A percentile compares a stretch with the other conserved stretches of the same genome.
Evolutionary conservation across 2,888 invertebrate genomes (phyloP).

Genomic region (Philopedon plagiatum): DNA sequence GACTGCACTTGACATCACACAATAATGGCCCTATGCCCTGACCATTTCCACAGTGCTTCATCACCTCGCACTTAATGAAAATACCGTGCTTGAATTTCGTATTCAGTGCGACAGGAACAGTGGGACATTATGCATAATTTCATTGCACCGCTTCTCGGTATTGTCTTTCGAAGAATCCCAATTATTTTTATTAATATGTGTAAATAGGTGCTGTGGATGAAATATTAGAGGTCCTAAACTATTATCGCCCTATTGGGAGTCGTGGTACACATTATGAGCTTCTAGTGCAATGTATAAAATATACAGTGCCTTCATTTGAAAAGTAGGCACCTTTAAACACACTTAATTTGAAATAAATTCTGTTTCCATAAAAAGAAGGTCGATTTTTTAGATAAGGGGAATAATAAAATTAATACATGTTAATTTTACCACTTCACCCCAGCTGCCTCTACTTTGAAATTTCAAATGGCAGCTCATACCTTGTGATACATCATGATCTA

Average conservation of each 20-base stretch:
- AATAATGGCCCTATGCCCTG: constrained; percentile 61
- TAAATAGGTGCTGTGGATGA: constrained; percentile 34
- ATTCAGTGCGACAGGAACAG: constrained; percentile 57
- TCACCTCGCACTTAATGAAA: constrained; percentile 67
- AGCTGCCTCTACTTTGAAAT: too few relatives aligned
- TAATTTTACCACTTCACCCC: too few relatives aligned
- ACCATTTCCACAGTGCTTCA: constrained; percentile 63
- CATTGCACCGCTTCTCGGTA: constrained; percentile 47
- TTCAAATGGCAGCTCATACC: too few relatives aligned
- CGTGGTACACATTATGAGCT: background rate
- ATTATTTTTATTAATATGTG: constrained; percentile 51
- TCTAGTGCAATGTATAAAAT: too few relatives aligned
- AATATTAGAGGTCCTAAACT: background rate
- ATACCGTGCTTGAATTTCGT: constrained; percentile 63
- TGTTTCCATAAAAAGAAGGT: too few relatives aligned
- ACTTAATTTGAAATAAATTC: too few relatives aligned
- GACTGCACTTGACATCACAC: constrained; percentile 63
- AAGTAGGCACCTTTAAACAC: too few relatives aligned
- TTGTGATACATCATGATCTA: too few relatives aligned
- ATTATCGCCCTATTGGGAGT: background rate
- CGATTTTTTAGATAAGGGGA: too few relatives aligned
- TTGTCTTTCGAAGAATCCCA: constrained; percentile 51
- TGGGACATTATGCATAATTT: constrained; percentile 51
- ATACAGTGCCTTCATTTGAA: too few relatives aligned
- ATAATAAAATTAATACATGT: too few relatives aligned